Base-by-base conservation (phyloP, 2,888 invertebrate genomes). In the Meloe dianella region DNA sequence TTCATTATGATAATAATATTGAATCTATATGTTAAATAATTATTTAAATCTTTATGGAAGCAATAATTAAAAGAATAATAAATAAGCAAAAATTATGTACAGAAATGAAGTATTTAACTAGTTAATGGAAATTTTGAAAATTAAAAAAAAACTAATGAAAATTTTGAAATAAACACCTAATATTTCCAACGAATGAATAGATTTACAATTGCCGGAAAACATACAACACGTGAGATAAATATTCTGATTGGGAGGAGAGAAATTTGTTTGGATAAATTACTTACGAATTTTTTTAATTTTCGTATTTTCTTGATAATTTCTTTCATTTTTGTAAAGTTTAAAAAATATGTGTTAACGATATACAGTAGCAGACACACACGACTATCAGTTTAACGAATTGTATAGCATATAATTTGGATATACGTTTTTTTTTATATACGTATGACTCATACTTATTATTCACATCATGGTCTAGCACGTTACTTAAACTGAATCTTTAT, bases 391-490 rank as follows among this genome's bases (percentile, higher is more conserved):
- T n/a, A n/a, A n/a, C n/a, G n/a, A n/a, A 14, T 54, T 24, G 54
- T 22, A 54, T 24, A 4, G 22, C 24, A 24, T 10, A 54, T 12
- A 12, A 24, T 24, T 54, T 47, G 17, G 38, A 41, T 41, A 38
- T 38, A 38, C 38, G 41, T 54, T 54, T 24, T 24, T 24, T 57
- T 57, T 57, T 60, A 30, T 60, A 35, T 57, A 57, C 17, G 60
- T 66, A 64, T 71, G 71, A 71, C 67, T 69, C 65, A 71, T 68
- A 60, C 57, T 71, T 65, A 66, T 63, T 65, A 66, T 69, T 67
- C 65, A 62, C 54, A 38, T 27, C 60, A 59, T 60, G 63, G 54
- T 57, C 38, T 61, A 24, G 54, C 14, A 5, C 10, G 7, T 20
- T 47, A 22, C 12, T 22, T 54, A 1, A 24, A 54, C 24, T 24